Conservation (phyloP, 2,888 invertebrate genomes). For the Muschampia plurimacula region DNA sequence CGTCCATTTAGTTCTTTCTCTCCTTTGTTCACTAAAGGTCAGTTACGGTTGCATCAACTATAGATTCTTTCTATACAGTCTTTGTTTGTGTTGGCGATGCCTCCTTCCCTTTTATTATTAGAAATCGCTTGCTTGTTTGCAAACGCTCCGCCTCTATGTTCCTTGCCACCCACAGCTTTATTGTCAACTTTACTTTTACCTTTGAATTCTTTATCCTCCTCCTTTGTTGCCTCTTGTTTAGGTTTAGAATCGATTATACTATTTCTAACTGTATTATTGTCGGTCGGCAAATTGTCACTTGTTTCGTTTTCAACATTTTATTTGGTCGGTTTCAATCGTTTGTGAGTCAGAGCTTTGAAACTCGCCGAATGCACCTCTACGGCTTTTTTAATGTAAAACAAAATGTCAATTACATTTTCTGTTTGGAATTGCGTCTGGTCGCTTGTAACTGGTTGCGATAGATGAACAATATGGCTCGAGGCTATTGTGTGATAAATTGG, state of each 20-base stretch:
- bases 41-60: slow-evolving; percentile 63
- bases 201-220: slow-evolving; percentile 30
- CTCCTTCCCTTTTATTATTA: slow-evolving; percentile 65
- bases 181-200: slow-evolving; percentile 48
- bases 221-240: slow-evolving; percentile 35
- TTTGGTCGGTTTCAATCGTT: slow-evolving; percentile 66
- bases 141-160: slow-evolving; percentile 73
- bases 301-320: slow-evolving; percentile 66
- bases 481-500: slow-evolving; percentile 47
- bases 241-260: slow-evolving; percentile 46
- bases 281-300: slow-evolving; percentile 62
- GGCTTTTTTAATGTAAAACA: slow-evolving; percentile 54
- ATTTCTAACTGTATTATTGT: slow-evolving; percentile 44
- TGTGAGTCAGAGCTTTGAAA: slow-evolving; percentile 77
- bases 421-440: slow-evolving; percentile 52
- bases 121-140: slow-evolving; percentile 70
- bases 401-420: slow-evolving; percentile 65
- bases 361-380: slow-evolving; percentile 59
- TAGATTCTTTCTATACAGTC: slow-evolving; percentile 61
- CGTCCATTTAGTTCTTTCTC: slow-evolving; percentile 54
- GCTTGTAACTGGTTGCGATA: slow-evolving; percentile 52
- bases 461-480: slow-evolving; percentile 61
- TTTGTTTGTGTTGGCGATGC: slow-evolving; percentile 67
- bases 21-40: slow-evolving; percentile 71
- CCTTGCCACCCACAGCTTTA: slow-evolving; percentile 72